Percentiles rank a stretch among this genome's conserved stretches.
Conservation (phyloP, 2,888 invertebrate species). For the Monopis laevigella region DNA sequence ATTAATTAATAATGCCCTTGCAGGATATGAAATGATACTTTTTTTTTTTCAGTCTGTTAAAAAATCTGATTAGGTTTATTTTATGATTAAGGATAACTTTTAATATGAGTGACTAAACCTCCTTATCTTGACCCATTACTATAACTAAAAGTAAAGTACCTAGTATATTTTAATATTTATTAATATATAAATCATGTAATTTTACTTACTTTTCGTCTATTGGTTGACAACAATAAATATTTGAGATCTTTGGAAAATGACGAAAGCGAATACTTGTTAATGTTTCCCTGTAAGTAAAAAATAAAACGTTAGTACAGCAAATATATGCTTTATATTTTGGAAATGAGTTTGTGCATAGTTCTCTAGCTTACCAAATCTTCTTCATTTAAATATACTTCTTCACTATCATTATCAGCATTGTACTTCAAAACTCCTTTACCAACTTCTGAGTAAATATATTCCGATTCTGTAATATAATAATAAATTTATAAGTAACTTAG, state of each 20-base stretch:
- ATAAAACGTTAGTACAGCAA: slow-evolving; percentile 9
- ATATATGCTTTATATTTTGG: slow-evolving; percentile 13
- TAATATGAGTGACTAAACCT: too few relatives aligned
- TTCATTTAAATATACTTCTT: slow-evolving; percentile 31
- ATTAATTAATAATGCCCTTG: too few relatives aligned
- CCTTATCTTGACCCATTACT: too few relatives aligned
- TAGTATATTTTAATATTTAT: not conserved
- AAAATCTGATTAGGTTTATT: too few relatives aligned
- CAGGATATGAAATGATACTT: too few relatives aligned
- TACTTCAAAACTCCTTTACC: slow-evolving; percentile 36
- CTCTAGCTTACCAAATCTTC: slow-evolving; percentile 42
- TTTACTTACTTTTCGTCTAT: slow-evolving; percentile 36
- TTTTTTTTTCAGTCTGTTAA: too few relatives aligned
- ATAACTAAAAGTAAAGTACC: too few relatives aligned
- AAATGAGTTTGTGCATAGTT: too few relatives aligned
- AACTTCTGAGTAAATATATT: slow-evolving; percentile 40
- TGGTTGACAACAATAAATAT: slow-evolving; percentile 34
- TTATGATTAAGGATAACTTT: too few relatives aligned
- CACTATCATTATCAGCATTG: slow-evolving; percentile 30
- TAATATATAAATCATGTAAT: not conserved
- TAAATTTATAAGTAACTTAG: too few relatives aligned
- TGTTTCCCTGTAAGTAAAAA: slow-evolving; percentile 29
- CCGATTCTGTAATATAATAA: slow-evolving; percentile 33
- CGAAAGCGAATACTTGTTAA: slow-evolving; percentile 33
- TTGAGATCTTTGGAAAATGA: slow-evolving; percentile 42